A percentile compares a stretch with the other conserved stretches of the same genome.
phyloP scores from a whole-genome alignment of 2,888 invertebrate genomes.

The Luperina nickerlii region DNA sequence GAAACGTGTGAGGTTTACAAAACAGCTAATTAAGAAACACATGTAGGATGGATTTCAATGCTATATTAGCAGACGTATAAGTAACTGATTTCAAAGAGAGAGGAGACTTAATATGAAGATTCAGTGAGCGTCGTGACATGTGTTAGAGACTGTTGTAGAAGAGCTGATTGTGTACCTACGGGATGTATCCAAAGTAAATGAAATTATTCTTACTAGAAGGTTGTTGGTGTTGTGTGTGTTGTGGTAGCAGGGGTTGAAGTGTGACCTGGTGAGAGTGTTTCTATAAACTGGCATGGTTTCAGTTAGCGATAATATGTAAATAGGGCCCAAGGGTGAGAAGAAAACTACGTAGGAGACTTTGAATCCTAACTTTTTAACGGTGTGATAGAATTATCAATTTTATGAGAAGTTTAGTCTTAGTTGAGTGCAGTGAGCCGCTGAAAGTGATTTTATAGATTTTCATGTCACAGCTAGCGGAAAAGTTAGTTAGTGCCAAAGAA shows the following conservation, averaged over 20 bases:
- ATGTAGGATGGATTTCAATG: background rate
- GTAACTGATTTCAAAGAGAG: background rate
- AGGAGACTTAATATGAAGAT: background rate
- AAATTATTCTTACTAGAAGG: background rate
- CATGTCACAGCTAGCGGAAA: background rate
- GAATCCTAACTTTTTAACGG: background rate
- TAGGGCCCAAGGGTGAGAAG: background rate
- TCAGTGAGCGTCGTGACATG: background rate
- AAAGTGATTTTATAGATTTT: background rate
- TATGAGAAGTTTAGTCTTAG: background rate
- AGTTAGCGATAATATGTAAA: background rate
- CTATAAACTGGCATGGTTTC: background rate
- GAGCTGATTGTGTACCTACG: background rate
- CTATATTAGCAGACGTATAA: background rate
- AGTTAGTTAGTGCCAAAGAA: background rate
- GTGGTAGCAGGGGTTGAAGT: background rate
- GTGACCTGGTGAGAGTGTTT: conserved; percentile 1
- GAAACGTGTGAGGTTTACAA: background rate
- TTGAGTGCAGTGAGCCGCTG: conserved; percentile 17
- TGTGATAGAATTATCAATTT: background rate
- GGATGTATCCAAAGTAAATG: background rate
- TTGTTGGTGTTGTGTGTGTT: background rate
- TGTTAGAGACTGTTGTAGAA: background rate
- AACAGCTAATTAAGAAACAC: background rate
- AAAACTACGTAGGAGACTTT: background rate